Base-by-base conservation (phyloP, 2,888 invertebrate genomes). In the Taenaris catops region DNA sequence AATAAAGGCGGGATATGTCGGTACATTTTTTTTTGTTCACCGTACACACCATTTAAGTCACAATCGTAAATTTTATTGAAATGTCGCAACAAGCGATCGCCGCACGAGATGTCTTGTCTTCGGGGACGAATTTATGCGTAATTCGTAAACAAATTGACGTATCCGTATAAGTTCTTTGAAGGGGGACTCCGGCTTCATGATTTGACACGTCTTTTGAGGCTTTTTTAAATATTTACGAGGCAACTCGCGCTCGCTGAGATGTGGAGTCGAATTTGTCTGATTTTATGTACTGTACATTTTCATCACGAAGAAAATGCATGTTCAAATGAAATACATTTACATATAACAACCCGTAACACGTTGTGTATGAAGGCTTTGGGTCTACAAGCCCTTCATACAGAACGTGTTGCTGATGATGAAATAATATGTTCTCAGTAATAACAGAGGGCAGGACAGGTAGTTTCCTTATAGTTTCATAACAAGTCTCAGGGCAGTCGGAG, bases 51-150 rank as follows among this genome's bases (percentile, higher is more conserved):
- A 80, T 81, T 84, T 81, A 76, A 84, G 84, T 81, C 80, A 79
- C 69, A 78, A 83, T 80, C 84, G 84, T 84, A 84, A 86, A 84
- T 86, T 84, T 84, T 84, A 86, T 86, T 84, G 83, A 86, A 84
- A 83, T 79, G 84, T 83, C 81, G 76, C 75, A 72, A 74, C 78
- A 74, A 14, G 66, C 75, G 81, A 84, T 84, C 80, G 76, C 76
- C 69, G 79, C 69, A 68, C 73, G 78, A 83, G 81, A 83, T 81
- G 76, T 68, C 79, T 78, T 76, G 78, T 81, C 81, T 75, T 70
- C 62, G 60, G 76, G 76, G 79, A 84, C 79, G 84, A 81, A 81
- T 86, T 84, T 84, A 84, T 83, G 75, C 80, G 78, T 84, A 81
- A 84, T 83, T 81, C 79, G 76, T 84, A 84, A 74, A 84, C 84